phyloP scores from a whole-genome alignment of 2,888 invertebrate species.

The Cryptosula pallasiana region DNA sequence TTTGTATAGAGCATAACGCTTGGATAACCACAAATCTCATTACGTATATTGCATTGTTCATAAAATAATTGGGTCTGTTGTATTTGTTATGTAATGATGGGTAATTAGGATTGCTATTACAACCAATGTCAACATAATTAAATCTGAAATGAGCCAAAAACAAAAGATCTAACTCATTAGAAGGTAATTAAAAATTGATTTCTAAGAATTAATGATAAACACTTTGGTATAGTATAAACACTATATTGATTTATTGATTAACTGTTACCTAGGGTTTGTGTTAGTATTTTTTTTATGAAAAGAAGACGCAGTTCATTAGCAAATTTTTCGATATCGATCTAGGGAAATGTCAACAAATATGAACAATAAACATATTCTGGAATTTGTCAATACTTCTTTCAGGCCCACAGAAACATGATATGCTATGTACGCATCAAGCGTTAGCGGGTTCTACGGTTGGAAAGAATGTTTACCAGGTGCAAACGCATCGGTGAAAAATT shows the following conservation, averaged over 20 bases:
- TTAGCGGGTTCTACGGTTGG: too few relatives aligned
- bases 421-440: too few relatives aligned
- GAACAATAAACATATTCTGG: not conserved
- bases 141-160: not conserved
- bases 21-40: too few relatives aligned
- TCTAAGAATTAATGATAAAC: not conserved
- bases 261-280: too few relatives aligned
- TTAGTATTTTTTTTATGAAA: not conserved
- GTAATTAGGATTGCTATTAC: not conserved
- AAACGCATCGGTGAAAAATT: not conserved
- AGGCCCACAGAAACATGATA: not conserved
- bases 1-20: too few relatives aligned
- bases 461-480: not conserved
- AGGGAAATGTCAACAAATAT: not conserved
- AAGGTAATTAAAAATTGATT: constrained; percentile 21
- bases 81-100: not conserved
- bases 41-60: too few relatives aligned
- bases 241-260: too few relatives aligned
- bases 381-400: not conserved
- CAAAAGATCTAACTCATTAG: constrained; percentile 21
- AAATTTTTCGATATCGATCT: not conserved
- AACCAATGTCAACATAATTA: not conserved
- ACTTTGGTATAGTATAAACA: too few relatives aligned
- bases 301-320: not conserved
- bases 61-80: not conserved